Base-by-base conservation (phyloP, 2,888 invertebrate species). In the Sthenelais limicola region DNA sequence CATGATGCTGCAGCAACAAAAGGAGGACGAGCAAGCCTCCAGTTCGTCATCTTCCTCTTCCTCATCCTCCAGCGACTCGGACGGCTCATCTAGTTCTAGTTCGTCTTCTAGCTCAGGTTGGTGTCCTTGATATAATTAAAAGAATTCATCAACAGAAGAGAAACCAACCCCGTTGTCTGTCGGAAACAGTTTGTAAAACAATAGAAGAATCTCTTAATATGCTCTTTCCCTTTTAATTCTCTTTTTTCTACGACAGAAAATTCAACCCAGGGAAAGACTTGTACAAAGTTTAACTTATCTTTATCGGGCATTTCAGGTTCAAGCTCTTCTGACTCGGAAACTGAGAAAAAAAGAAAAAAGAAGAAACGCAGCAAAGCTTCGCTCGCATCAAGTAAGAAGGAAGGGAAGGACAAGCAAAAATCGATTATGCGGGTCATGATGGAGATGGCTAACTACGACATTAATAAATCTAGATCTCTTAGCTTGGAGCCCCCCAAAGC, bases 1-100 rank as follows among this genome's bases (percentile, higher is more conserved):
- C 76, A 73, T 81, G 67, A 79, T 80, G 78, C 80, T 81, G 71
- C 80, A 81, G 72, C 69, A 77, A 75, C 48, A 74, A 67, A 33
- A 73, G 72, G 79, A 58, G 66, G 30, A 33, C 2, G 21, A 52
- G 26, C 33, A 43, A 24, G n/a, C n/a, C 72, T 24, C 72, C 54
- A 28, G 28, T 58, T 35, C 33, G 21, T 54, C 32, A 12, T 24
- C 33, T 26, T 18, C n/a, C 43, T 49, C 54, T 18, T 71, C 71
- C 33, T 72, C 71, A 24, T 30, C 24, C 33, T 38, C 43, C 21
- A 67, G 67, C 9, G 43, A 56, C 1, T 9, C 7, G 35, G 69
- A 66, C n/a, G 54, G 49, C 70, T 73, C 68, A 4, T 33, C 26
- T 35, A 49, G 43, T 28, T 32, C 26, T 2, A 48, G 48, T 1